These are phyloP conservation scores for Candidula unifasciata DNA, from an alignment of 2,888 invertebrate species.

Conservation along the genomic window DNA sequence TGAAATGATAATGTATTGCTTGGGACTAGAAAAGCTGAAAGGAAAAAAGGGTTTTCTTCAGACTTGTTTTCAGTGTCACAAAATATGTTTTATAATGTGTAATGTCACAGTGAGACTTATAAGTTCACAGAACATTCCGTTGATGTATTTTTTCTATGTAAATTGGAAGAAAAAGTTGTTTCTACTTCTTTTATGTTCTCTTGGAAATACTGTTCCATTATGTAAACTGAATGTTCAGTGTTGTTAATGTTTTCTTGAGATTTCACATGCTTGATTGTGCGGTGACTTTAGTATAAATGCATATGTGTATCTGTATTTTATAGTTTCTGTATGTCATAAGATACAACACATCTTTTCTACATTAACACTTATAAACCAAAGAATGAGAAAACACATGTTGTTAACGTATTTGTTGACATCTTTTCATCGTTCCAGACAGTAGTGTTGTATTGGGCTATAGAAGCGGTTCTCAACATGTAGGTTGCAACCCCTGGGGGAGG, in stretches of 20 bases:
- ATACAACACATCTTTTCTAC: not conserved
- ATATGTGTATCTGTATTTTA: not conserved
- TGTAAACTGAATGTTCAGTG: not conserved
- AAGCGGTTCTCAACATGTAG: too few relatives aligned
- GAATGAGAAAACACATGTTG: not conserved
- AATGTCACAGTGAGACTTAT: not conserved
- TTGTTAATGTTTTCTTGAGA: constrained; percentile 12
- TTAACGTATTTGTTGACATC: too few relatives aligned
- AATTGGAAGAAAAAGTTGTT: not conserved
- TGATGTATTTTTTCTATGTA: not conserved
- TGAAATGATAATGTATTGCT: too few relatives aligned
- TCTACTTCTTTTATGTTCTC: not conserved
- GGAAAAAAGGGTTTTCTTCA: too few relatives aligned
- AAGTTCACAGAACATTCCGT: constrained; percentile 18
- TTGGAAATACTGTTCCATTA: not conserved
- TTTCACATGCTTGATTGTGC: not conserved
- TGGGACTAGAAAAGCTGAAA: too few relatives aligned
- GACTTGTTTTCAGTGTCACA: not conserved
- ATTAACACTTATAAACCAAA: not conserved
- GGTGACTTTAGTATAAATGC: not conserved
- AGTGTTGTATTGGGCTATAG: too few relatives aligned
- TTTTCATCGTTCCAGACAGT: too few relatives aligned
- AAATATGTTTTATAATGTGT: not conserved
- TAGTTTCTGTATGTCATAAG: not conserved
- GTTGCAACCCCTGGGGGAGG: too few relatives aligned